These are phyloP conservation scores for Alviniconcha strummeri DNA, from an alignment of 2,888 invertebrate species.

Conservation along the genomic window DNA sequence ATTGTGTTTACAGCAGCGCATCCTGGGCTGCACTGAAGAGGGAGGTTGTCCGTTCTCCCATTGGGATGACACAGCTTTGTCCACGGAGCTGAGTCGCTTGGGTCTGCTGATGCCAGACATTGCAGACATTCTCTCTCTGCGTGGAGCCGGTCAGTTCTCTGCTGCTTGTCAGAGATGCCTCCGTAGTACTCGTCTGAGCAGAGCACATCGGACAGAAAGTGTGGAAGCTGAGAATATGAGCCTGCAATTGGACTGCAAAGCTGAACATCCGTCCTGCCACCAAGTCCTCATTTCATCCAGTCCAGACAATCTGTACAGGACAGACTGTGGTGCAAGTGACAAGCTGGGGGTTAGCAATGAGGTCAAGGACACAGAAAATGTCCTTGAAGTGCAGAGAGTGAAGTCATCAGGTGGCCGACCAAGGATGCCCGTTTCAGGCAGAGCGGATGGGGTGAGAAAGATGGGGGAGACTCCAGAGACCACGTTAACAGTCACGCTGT, in stretches of 20 bases:
- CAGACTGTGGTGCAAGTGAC: not conserved
- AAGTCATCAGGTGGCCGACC: not conserved
- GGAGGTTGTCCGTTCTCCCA: constrained; percentile 61
- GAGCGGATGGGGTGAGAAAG: not conserved
- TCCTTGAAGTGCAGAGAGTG: not conserved
- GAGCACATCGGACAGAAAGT: not conserved
- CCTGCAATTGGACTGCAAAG: not conserved
- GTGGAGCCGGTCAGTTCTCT: constrained; percentile 30
- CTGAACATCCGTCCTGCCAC: not conserved
- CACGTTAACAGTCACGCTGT: too few species aligned
- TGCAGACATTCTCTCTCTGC: constrained; percentile 33
- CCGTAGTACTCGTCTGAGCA: not conserved
- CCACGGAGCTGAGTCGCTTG: constrained; percentile 5
- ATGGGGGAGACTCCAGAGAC: too few species aligned
- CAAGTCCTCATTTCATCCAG: constrained; percentile 10
- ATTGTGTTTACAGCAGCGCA: constrained; percentile 35
- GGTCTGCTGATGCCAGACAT: constrained; percentile 6
- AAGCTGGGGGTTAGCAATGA: not conserved
- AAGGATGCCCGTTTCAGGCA: not conserved
- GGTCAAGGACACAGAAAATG: constrained; percentile 3
- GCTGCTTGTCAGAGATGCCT: constrained; percentile 39
- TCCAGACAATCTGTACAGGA: not conserved
- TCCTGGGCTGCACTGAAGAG: constrained; percentile 43
- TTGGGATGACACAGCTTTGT: constrained; percentile 49
- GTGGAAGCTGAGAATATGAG: too few species aligned